phyloP scores from a whole-genome alignment of 2,113 vertebrate species.

The Hippocampus abdominalis region DNA sequence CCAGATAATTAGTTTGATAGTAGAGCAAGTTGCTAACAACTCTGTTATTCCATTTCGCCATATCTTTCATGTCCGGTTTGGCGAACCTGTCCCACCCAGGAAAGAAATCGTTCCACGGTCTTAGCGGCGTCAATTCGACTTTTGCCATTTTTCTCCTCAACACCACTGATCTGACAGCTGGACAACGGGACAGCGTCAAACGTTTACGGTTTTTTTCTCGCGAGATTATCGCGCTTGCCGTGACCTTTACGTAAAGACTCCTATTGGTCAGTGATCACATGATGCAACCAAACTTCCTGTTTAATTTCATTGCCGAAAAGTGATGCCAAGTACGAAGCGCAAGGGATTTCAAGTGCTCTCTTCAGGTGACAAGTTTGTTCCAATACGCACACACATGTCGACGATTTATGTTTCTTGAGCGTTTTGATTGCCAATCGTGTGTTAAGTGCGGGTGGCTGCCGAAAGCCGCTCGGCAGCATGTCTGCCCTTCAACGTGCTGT shows the following conservation, averaged over 20 bases:
- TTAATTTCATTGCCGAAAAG: neutral
- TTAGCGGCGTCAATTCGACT: slow-evolving; percentile 82
- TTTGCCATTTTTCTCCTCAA: slow-evolving; percentile 46
- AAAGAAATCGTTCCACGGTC: slow-evolving; percentile 87
- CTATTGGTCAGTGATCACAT: slow-evolving; percentile 35
- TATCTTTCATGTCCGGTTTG: slow-evolving; percentile 79
- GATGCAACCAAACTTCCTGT: slow-evolving; percentile 25
- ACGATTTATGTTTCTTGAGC: rapidly evolving
- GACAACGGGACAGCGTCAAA: neutral
- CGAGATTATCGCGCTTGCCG: slow-evolving; percentile 25
- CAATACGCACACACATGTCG: neutral
- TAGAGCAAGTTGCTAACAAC: slow-evolving; percentile 92
- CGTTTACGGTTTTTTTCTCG: neutral
- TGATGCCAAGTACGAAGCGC: no score
- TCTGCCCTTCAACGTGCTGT: neutral
- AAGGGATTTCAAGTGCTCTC: neutral
- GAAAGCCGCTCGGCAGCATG: neutral
- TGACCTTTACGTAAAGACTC: neutral
- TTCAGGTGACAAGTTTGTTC: neutral
- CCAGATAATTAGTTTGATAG: slow-evolving; percentile 92
- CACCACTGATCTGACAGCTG: slow-evolving; percentile 2
- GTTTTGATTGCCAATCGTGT: neutral
- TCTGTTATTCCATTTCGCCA: slow-evolving; percentile 89
- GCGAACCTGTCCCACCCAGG: slow-evolving; percentile 82
- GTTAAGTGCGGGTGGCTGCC: neutral